Evolutionary conservation across 1,140 invertebrate species (phyloP), one percentile per base, ranked within the genome.

Genomic region (Pogonomyrmex californicus): DNA sequence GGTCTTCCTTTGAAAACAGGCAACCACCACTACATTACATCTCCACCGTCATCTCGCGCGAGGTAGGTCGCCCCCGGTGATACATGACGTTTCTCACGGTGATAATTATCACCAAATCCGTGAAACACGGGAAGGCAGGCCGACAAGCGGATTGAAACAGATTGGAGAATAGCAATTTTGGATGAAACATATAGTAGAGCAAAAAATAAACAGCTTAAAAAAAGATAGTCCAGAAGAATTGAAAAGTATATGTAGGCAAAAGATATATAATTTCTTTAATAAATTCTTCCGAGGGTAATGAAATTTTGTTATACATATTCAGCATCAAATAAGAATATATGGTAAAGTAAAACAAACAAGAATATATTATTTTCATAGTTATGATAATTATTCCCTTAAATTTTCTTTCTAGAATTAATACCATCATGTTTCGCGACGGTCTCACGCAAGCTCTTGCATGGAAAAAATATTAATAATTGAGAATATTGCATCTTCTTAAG

Each of bases 41-140:
- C 86, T 71, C 56, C 68, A 86, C 81, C 89, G 81, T 85, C 77
- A 78, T 86, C 86, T 85, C 86, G 58, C 70, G 81, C 83, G 70
- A 90, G 88, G 85, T 91, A 86, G 88, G 88, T 89, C 87, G 86
- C 86, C 87, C 85, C 86, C 79, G 86, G 82, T 88, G 87, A 91
- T 90, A 87, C 86, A 90, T 87, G 86, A 89, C 77, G 88, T 82
- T 88, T 94, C 92, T 92, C 93, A 93, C 91, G 91, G 85, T 88
- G 88, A 92, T 92, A 93, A 93, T 94, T 93, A 93, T 94, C 92
- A 86, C 88, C 82, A 56, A 81, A 70, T 68, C 81, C 38, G 60
- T 81, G 78, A 81, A 81, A 81, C 51, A 38, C 38, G 51, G 33
- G 12, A 33, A 17, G 60, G 47, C 33, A 66, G 60, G 6, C 2